Base-by-base conservation (phyloP, 2,797 vertebrate species). In the Oreortyx pictus region DNA sequence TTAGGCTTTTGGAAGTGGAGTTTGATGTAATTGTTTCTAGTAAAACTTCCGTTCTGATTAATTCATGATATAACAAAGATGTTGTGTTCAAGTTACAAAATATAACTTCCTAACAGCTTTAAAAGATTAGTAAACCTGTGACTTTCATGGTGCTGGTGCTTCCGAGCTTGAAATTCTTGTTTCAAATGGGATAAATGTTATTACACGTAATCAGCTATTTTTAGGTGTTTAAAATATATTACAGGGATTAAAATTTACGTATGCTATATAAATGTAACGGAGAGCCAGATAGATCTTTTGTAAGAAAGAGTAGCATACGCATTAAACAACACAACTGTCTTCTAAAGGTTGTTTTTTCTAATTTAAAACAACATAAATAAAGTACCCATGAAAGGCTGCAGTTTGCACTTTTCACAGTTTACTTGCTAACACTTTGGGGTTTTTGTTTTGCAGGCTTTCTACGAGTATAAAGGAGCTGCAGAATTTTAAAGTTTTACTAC, bases 401-500 rank as follows among this genome's bases (percentile, higher is more conserved):
- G 57, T 82, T 92, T 92, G 77, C 73, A 79, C 19, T 75, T 74
- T 27, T 27, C 1, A 6, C 41, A 17, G 9, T 19, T 78, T 35
- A 61, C 33, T 27, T 86, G n/a, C 31, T 97, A 94, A 96, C 23
- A 29, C 5, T 43, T 47, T 0, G 3, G 19, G 76, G n/a, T 2
- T 43, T 66, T 92, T 86, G 92, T 35, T 96, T 95, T 94, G 19
- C 91, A 99, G 99, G 95, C 98, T 99, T 96, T 99, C 99, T 91
- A 99, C 98, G 64, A 99, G 99, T 92, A 99, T 99, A 91, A 98
- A 98, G 82, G 99, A 99, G 90, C 97, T 99, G 79, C 98, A 99
- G 96, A 98, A 97, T 90, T 99, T 99, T 97, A 98, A 99, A 96
- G 94, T 97, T 72, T 97, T 99, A 96, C 71, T 99, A 90, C 97